Evolutionary conservation across 2,797 vertebrate species (phyloP), one percentile per base, ranked within the genome.

Genomic region (Amazona ochrocephala): DNA sequence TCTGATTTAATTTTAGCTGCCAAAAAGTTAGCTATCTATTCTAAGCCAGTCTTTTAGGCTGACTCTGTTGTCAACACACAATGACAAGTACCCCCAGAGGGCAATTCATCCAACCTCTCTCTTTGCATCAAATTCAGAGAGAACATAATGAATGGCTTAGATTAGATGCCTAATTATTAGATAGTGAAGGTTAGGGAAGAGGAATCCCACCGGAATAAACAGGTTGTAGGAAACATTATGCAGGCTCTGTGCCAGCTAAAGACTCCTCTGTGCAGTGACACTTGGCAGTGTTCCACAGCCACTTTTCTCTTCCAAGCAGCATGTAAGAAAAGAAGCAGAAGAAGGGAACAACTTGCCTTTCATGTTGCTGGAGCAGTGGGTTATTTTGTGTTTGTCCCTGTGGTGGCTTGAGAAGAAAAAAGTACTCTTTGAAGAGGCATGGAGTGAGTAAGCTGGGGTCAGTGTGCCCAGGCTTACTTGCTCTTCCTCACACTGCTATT

Each of bases 81-180:
- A 76, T 94, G 90, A 95, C 94, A 86, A 94, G 95, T 50, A 72
- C 70, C 83, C 93, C 94, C 87, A 84, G 83, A 93, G 91, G 87
- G 83, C 34, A 0, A 93, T 75, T 81, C 85, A 84, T 86, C 89
- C 90, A 95, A 75, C 58, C 62, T 83, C 85, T 67, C 47, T 64
- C 54, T 76, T 64, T 42, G 45, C 83, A 61, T 47, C 6, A 9
- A 32, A 85, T 91, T 66, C 56, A 65, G 50, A 91, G 58, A 88
- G 26, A 87, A 70, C 50, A 47, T 81, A 94, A 95, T 86, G 90
- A 91, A 88, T 73, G 74, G 44, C 85, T 95, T 72, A 84, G 83
- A 90, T 86, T 81, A 90, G 91, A 78, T 86, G 44, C 60, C 76
- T 95, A 94, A 96, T 96, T 96, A 94, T 86, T 94, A 86, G 85